Percentiles rank a stretch among this genome's conserved stretches.
phyloP scores from a whole-genome alignment of 2,888 invertebrate species.

The Heliconius aoede region DNA sequence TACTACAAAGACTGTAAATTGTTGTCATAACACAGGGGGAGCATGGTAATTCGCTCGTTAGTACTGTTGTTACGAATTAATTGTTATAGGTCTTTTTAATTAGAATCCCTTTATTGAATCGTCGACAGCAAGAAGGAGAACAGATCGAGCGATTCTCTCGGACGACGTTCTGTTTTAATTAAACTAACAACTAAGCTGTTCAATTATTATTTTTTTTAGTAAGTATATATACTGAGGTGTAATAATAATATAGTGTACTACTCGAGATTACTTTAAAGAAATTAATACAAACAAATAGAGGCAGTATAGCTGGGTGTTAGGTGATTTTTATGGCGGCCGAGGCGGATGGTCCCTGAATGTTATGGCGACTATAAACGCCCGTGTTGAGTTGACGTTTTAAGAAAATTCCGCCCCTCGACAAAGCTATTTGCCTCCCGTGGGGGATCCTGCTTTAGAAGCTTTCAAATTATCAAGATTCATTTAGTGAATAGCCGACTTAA shows the following conservation, averaged over 20 bases:
- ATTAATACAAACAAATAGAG: constrained; percentile 45
- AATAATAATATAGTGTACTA: neutral
- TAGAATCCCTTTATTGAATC: constrained; percentile 66
- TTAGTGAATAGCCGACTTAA: constrained; percentile 70
- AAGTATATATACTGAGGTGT: neutral
- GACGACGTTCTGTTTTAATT: constrained; percentile 72
- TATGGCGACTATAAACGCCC: constrained; percentile 77
- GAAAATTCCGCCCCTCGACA: constrained; percentile 63
- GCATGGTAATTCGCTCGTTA: constrained; percentile 60
- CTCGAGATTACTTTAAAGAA: constrained; percentile 43
- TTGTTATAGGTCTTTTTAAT: constrained; percentile 76
- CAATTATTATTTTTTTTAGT: neutral
- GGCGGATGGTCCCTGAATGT: constrained; percentile 71
- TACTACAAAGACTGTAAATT: constrained; percentile 44
- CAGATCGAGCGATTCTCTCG: constrained; percentile 52
- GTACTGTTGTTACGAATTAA: constrained; percentile 67
- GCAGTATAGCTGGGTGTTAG: constrained; percentile 53
- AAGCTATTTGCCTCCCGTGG: constrained; percentile 53
- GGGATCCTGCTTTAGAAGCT: constrained; percentile 62
- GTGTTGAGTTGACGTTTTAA: constrained; percentile 75
- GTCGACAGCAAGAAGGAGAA: constrained; percentile 55
- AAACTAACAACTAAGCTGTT: constrained; percentile 58
- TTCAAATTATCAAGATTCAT: constrained; percentile 75
- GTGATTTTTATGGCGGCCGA: constrained; percentile 75
- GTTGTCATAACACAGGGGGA: constrained; percentile 50